A percentile compares a stretch with the other conserved stretches of the same genome.
These are phyloP conservation scores for Leptinotarsa lineolata DNA, from an alignment of 1,140 invertebrate genomes.

Conservation along the genomic window DNA sequence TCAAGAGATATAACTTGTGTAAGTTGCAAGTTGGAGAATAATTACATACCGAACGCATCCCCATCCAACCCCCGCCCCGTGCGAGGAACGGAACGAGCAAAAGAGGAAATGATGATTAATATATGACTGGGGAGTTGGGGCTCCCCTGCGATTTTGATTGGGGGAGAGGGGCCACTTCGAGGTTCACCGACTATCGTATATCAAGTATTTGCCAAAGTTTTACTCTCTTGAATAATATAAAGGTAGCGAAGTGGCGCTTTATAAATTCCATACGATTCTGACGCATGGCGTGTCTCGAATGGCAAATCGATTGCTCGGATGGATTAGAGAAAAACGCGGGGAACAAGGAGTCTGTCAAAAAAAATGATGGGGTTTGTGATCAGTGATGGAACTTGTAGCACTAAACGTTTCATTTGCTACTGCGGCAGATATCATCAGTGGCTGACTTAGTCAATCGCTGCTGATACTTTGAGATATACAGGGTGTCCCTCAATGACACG, in stretches of 20 bases:
- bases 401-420: no score
- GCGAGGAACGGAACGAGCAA: not conserved
- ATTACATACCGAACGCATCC: not conserved
- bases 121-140: conserved; percentile 18
- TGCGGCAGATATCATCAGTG: no score
- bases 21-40: conserved; percentile 3
- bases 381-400: no score
- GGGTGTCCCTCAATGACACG: no score
- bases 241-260: not conserved
- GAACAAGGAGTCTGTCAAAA: not conserved
- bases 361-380: not conserved
- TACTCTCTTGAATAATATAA: conserved; percentile 16
- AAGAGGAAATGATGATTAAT: conserved; percentile 30
- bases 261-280: not conserved
- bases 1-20: not conserved
- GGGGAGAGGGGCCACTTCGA: conserved; percentile 10
- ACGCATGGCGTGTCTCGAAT: not conserved
- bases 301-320: not conserved
- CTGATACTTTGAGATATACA: no score
- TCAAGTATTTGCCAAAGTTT: conserved; percentile 20
- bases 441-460: no score
- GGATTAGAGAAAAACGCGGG: not conserved
- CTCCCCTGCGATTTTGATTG: conserved; percentile 19
- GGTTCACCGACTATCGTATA: conserved; percentile 13
- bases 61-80: not conserved